Percentiles rank a stretch among this genome's conserved stretches.
Evolutionary conservation across 1,140 invertebrate genomes (phyloP).

Genomic region (Calliopsis andreniformis): DNA sequence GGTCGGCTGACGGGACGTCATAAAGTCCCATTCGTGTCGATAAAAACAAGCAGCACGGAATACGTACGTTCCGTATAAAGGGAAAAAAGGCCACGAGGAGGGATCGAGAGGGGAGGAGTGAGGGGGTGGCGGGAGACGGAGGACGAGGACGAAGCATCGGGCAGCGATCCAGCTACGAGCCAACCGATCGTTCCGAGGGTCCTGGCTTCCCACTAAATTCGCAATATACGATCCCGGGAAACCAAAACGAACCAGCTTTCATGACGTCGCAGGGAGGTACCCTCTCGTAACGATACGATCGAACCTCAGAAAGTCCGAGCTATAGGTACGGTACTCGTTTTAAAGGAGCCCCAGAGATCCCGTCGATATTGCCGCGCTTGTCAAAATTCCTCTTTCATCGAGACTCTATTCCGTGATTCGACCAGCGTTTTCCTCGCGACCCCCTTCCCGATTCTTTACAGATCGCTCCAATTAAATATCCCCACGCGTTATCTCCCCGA

Average conservation of each 20-base stretch:
- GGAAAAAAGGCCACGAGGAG: slow-evolving; percentile 28
- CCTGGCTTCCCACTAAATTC: slow-evolving; percentile 68
- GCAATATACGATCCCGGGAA: slow-evolving; percentile 70
- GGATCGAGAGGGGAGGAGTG: slow-evolving; percentile 18
- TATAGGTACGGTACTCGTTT: slow-evolving; percentile 42
- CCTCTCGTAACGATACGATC: slow-evolving; percentile 65
- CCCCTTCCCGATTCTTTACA: not conserved
- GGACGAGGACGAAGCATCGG: slow-evolving; percentile 44
- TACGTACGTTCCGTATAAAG: slow-evolving; percentile 54
- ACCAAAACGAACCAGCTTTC: slow-evolving; percentile 69
- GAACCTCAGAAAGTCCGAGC: slow-evolving; percentile 44
- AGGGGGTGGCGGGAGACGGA: too few species aligned
- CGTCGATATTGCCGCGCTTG: slow-evolving; percentile 20
- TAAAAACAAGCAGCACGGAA: slow-evolving; percentile 69
- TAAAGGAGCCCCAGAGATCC: slow-evolving; percentile 34
- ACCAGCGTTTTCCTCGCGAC: too few species aligned
- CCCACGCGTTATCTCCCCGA: not conserved
- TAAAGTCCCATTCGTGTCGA: slow-evolving; percentile 69
- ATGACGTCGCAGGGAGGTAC: slow-evolving; percentile 60
- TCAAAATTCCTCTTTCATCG: slow-evolving; percentile 28
- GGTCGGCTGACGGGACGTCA: slow-evolving; percentile 65
- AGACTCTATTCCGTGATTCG: not conserved
- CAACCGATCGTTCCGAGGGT: slow-evolving; percentile 68
- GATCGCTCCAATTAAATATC: slow-evolving; percentile 22
- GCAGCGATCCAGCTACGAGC: slow-evolving; percentile 64